Conservation (phyloP, 2,113 vertebrate species). For the Motacilla alba region DNA sequence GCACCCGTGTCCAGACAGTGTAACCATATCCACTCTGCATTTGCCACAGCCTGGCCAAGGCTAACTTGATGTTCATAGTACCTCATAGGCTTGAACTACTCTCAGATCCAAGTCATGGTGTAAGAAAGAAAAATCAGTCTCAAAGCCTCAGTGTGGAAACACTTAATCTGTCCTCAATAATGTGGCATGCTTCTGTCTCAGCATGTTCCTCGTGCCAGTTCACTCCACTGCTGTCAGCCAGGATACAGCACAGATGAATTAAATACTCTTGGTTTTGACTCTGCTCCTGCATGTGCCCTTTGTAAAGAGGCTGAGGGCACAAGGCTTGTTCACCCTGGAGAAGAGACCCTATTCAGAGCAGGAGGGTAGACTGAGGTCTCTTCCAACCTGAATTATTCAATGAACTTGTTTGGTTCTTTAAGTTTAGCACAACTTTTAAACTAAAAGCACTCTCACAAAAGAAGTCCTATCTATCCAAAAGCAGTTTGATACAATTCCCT, state of each 20-base stretch:
- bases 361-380: background rate
- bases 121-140: background rate
- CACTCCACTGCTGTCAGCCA: background rate
- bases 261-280: background rate
- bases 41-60: background rate
- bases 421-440: background rate
- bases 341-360: background rate
- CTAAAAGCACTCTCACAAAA: background rate
- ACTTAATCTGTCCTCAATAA: background rate
- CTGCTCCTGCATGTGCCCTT: rapidly evolving
- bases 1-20: background rate
- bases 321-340: background rate
- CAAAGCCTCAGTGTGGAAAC: background rate
- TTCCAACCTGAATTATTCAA: background rate
- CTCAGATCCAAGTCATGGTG: background rate
- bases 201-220: rapidly evolving
- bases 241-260: background rate
- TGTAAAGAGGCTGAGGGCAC: background rate
- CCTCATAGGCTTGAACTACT: background rate
- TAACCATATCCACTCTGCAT: background rate
- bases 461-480: background rate
- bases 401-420: background rate
- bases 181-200: background rate
- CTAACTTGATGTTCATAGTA: background rate
- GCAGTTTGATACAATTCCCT: background rate